Conservation (phyloP, 2,113 vertebrate species). For the Notothenia rossii region DNA sequence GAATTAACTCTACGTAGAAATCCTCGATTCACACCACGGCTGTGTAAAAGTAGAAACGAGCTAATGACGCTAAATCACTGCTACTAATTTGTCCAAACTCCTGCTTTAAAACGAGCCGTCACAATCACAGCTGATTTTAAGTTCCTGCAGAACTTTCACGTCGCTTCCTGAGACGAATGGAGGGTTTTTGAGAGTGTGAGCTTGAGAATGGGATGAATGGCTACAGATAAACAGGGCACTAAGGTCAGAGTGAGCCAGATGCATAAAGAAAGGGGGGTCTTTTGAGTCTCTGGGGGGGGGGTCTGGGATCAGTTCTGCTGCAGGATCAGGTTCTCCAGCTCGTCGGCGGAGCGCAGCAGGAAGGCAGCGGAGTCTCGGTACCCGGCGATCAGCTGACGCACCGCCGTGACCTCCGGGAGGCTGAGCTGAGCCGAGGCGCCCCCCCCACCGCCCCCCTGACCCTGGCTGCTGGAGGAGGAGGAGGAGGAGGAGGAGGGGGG, state of each 20-base stretch:
- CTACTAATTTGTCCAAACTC: slow-evolving; percentile 45
- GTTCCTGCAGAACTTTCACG: slow-evolving; percentile 31
- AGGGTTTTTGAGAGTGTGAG: slow-evolving; percentile 65
- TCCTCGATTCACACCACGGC: slow-evolving; percentile 39
- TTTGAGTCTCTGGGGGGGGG: slow-evolving; percentile 36
- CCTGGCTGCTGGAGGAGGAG: slow-evolving; percentile 91
- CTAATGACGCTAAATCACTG: slow-evolving; percentile 46
- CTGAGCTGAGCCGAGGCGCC: slow-evolving; percentile 96
- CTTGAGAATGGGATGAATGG: slow-evolving; percentile 64
- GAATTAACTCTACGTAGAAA: slow-evolving; percentile 22
- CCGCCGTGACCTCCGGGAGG: slow-evolving; percentile 95
- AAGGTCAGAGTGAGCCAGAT: slow-evolving; percentile 78
- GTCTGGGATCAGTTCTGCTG: slow-evolving; percentile 94
- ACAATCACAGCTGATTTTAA: slow-evolving; percentile 44
- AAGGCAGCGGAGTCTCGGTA: slow-evolving; percentile 98
- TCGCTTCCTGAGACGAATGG: slow-evolving; percentile 81
- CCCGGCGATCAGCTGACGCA: slow-evolving; percentile 97
- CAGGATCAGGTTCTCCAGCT: slow-evolving; percentile 99
- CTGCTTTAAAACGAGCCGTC: slow-evolving; percentile 45
- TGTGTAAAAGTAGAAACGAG: slow-evolving; percentile 46
- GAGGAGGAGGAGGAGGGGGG: slow-evolving; percentile 81
- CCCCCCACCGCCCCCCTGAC: slow-evolving; percentile 87
- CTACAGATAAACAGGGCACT: slow-evolving; percentile 77
- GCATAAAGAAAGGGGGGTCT: slow-evolving; percentile 66
- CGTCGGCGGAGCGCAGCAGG: slow-evolving; percentile 96